Percentiles rank a stretch among this genome's conserved stretches.
Conservation (phyloP, 1,140 invertebrate genomes). For the Ganaspis sp. region DNA sequence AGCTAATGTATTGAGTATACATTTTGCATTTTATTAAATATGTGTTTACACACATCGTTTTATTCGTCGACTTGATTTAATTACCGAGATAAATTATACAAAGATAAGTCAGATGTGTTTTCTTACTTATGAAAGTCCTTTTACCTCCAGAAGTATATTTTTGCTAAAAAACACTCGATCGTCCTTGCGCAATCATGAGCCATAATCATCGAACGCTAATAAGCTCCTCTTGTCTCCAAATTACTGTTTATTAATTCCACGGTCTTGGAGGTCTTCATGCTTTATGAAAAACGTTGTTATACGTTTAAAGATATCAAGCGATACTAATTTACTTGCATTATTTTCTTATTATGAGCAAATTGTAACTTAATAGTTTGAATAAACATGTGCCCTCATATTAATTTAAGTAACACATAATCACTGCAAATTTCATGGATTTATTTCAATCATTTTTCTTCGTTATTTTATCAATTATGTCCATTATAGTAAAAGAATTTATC, state of each 20-base stretch:
- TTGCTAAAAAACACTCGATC: not conserved
- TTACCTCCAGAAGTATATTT: not conserved
- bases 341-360: not conserved
- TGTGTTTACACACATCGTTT: not conserved
- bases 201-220: conserved; percentile 13
- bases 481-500: too few species aligned
- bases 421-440: too few species aligned
- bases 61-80: conserved; percentile 17
- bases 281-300: not conserved
- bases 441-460: too few species aligned
- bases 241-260: not conserved
- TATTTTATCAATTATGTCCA: too few species aligned
- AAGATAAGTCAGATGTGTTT: conserved; percentile 18
- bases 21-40: not conserved
- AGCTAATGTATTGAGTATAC: not conserved
- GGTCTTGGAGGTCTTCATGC: conserved; percentile 2
- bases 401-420: too few species aligned
- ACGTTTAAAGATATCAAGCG: not conserved
- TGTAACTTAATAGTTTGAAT: too few species aligned
- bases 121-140: conserved; percentile 26
- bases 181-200: conserved; percentile 4
- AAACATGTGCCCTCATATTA: too few species aligned
- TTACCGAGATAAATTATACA: conserved; percentile 21
- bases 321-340: not conserved
- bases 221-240: conserved; percentile 11